Evolutionary conservation across 2,113 vertebrate genomes (phyloP), one percentile per base, ranked within the genome.

Genomic region (Phaetusa simplex): DNA sequence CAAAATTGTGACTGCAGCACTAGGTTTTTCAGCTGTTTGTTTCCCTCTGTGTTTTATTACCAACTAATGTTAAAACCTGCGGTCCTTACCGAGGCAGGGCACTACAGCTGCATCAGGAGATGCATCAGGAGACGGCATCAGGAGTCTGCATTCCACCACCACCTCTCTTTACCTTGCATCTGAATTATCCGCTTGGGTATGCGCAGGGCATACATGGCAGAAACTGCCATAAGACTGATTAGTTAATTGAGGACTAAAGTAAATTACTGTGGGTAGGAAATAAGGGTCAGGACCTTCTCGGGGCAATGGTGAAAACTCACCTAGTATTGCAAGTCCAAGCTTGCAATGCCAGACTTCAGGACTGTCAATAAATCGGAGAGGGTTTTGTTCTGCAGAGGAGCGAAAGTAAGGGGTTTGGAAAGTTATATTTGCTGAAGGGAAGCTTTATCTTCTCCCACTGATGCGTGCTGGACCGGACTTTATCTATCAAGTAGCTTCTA

Each of bases 391-490:
- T 65, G 27, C 53, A 29, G n/a, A 64, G 47, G 47, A 76, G 43
- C 26, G 87, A 87, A 82, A 38, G 12, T 24, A n/a, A 67, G 26
- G 32, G 18, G 5, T 82, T 76, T 92, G 38, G 56, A 59, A 93
- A 92, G 24, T 0, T 0, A 0, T 27, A 3, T 78, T 82, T 85
- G 45, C 23, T 38, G 42, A 59, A 76, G 61, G n/a, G 26, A 67
- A 71, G 23, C 45, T 85, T 42, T 30, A 4, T 45, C 19, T 71
- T 58, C 40, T 82, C 22, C 42, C 49, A 43, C 16, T 30, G 69
- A 2, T 16, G 43, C 18, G 36, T 67, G 47, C 49, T 90, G 52
- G 65, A 78, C 29, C 50, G 85, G 42, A 53, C 7, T 74, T 1
- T 36, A 40, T 13, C 69, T 58, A 27, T 32, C 6, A 19, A 38